phyloP scores from a whole-genome alignment of 2,888 invertebrate genomes.

The Mesochorus sp. region DNA sequence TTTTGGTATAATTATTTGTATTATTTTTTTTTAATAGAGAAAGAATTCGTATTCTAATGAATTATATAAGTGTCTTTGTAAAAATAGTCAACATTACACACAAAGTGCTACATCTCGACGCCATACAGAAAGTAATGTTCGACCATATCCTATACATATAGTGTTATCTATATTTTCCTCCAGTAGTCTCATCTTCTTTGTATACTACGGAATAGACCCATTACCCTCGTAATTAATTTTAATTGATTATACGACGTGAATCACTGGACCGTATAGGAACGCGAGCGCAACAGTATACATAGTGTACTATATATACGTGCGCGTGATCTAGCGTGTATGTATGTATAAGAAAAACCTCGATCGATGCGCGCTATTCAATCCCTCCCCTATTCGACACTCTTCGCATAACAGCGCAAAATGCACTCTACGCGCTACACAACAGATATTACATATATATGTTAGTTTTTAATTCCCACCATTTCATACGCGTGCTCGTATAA shows the following conservation, averaged over 20 bases:
- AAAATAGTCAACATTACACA: slow-evolving; percentile 46
- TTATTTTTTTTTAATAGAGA: neutral
- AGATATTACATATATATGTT: neutral
- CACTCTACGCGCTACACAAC: neutral
- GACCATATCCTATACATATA: neutral
- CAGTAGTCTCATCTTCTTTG: neutral
- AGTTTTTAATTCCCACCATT: neutral
- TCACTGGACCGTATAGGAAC: slow-evolving; percentile 43
- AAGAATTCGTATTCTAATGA: neutral
- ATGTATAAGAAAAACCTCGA: no score
- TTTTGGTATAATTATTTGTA: neutral
- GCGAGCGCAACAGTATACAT: slow-evolving; percentile 9
- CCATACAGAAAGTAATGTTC: slow-evolving; percentile 34
- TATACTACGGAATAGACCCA: slow-evolving; percentile 19
- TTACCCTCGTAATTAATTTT: slow-evolving; percentile 59
- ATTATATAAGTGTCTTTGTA: neutral
- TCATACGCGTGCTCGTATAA: neutral
- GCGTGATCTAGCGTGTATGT: slow-evolving; percentile 17
- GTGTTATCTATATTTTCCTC: slow-evolving; percentile 5
- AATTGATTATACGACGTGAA: slow-evolving; percentile 58
- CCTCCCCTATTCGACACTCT: neutral
- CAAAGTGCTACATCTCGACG: slow-evolving; percentile 37
- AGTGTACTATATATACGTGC: no score
- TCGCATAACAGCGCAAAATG: slow-evolving; percentile 21
- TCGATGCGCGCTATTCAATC: slow-evolving; percentile 35